Evolutionary conservation across 2,113 vertebrate species (phyloP).

Genomic region (Vulpes lagopus): DNA sequence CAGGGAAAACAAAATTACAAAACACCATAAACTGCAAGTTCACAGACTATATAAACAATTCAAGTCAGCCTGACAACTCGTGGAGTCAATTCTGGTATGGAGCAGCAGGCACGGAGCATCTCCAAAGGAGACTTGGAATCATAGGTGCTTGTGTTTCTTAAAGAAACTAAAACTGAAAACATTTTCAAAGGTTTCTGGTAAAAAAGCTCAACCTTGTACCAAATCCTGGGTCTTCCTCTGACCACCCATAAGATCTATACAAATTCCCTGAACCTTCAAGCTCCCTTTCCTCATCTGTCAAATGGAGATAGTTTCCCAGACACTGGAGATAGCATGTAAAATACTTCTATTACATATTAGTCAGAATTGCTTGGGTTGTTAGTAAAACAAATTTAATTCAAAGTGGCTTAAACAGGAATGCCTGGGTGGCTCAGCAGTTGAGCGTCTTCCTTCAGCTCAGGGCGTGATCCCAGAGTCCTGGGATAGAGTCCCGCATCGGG

Average conservation of each 20-base stretch:
- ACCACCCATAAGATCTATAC: background rate
- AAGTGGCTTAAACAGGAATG: background rate
- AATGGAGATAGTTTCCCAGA: background rate
- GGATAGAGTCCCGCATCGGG: too few species aligned
- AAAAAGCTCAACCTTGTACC: background rate
- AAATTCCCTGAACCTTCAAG: background rate
- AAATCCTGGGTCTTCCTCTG: background rate
- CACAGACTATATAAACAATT: conserved; percentile 33
- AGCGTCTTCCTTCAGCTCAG: too few species aligned
- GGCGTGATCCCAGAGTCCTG: too few species aligned
- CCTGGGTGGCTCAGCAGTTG: too few species aligned
- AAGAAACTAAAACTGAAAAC: conserved; percentile 2
- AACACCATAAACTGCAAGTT: conserved; percentile 57
- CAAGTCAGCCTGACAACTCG: background rate
- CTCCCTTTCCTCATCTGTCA: background rate
- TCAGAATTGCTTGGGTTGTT: background rate
- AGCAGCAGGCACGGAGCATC: background rate
- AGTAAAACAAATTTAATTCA: conserved; percentile 48
- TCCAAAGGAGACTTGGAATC: conserved; percentile 2
- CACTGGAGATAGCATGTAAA: background rate
- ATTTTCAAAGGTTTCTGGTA: background rate
- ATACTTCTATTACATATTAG: background rate
- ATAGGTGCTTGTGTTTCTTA: background rate
- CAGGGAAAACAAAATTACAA: conserved; percentile 73
- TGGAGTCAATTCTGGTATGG: background rate